These are phyloP conservation scores for Cybosia mesomella DNA, from an alignment of 2,888 invertebrate species.

Conservation along the genomic window DNA sequence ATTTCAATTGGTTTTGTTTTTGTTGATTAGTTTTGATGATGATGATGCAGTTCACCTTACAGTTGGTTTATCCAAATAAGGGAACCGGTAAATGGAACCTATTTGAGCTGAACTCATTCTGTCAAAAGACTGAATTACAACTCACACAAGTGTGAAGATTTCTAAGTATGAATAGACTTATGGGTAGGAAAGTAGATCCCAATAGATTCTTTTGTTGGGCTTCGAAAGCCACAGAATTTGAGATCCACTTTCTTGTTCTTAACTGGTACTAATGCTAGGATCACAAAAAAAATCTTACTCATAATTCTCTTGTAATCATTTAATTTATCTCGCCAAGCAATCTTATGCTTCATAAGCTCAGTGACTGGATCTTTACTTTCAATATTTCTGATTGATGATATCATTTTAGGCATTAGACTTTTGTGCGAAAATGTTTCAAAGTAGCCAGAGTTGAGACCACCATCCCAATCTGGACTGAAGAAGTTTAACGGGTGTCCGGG, in stretches of 20 bases:
- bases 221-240: too few relatives aligned
- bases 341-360: constrained; percentile 64
- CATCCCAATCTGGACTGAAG: constrained; percentile 75
- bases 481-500: constrained; percentile 68
- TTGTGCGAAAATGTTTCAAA: constrained; percentile 74
- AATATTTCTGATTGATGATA: constrained; percentile 60
- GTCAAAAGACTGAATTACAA: too few relatives aligned
- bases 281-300: constrained; percentile 52
- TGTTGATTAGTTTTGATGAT: too few relatives aligned
- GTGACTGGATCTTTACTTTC: constrained; percentile 70
- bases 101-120: too few relatives aligned
- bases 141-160: too few relatives aligned
- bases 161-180: too few relatives aligned
- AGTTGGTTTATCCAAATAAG: too few relatives aligned
- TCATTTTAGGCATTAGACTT: constrained; percentile 70
- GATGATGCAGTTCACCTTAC: too few relatives aligned
- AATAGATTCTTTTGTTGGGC: too few relatives aligned
- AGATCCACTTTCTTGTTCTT: background rate
- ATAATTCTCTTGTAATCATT: constrained; percentile 42
- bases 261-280: background rate
- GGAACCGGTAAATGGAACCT: too few relatives aligned
- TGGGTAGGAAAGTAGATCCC: too few relatives aligned
- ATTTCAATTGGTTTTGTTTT: too few relatives aligned
- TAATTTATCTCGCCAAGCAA: constrained; percentile 61
- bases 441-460: constrained; percentile 67